A percentile compares a stretch with the other conserved stretches of the same genome.
Conservation (phyloP, 2,888 invertebrate species). For the Cloeon dipterum region DNA sequence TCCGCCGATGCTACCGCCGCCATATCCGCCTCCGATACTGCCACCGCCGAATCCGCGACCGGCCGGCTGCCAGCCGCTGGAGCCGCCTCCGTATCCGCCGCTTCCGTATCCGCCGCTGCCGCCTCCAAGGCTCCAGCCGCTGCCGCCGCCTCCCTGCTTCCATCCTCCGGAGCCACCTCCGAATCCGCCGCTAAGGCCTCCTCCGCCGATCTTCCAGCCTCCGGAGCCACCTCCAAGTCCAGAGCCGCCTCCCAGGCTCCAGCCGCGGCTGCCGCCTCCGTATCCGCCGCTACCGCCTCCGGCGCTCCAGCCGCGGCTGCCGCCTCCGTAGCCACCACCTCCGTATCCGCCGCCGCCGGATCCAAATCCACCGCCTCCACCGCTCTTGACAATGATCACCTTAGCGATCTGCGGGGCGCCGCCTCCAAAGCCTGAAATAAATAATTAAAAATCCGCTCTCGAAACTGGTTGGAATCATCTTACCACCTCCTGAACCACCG, state of each 20-base stretch:
- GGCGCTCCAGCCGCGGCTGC: background rate
- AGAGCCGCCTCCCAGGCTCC: background rate
- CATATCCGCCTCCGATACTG: background rate
- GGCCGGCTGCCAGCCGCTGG: too few relatives aligned
- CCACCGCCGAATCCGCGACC: background rate
- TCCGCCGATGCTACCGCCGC: background rate
- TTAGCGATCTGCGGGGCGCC: background rate
- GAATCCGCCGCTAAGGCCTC: too few relatives aligned
- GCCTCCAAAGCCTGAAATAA: background rate
- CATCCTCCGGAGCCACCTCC: background rate
- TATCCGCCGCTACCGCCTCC: conserved; percentile 2
- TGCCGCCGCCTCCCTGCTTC: background rate
- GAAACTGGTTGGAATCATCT: background rate
- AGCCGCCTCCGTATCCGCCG: background rate
- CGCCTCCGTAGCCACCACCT: conserved; percentile 1
- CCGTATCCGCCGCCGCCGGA: background rate
- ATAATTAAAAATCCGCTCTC: too few relatives aligned
- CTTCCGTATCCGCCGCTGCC: background rate
- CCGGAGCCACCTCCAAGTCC: background rate
- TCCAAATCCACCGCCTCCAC: background rate
- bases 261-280: conserved; percentile 1
- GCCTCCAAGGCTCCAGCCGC: too few relatives aligned
- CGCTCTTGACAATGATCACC: background rate
- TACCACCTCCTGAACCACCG: background rate
- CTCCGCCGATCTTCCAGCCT: too few relatives aligned